Evolutionary conservation across 2,113 vertebrate species (phyloP).

Genomic region (Lasiurus cinereus): DNA sequence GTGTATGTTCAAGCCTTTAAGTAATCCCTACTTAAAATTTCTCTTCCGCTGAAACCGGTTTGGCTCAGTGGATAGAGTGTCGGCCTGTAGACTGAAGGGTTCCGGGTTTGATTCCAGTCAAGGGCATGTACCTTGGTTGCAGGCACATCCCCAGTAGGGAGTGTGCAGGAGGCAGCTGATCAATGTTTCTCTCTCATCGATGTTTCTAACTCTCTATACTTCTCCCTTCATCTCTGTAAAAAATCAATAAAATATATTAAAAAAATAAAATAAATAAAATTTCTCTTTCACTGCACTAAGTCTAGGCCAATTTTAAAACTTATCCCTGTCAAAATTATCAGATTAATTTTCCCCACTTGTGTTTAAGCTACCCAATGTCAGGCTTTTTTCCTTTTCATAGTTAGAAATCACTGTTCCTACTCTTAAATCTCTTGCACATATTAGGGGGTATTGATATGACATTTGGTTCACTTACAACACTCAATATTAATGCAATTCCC

Average conservation of each 20-base stretch:
- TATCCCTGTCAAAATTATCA: neutral
- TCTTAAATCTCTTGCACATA: neutral
- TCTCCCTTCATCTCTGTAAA: too few relatives aligned
- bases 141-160: too few relatives aligned
- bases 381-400: neutral
- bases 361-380: neutral
- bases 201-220: too few relatives aligned
- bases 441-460: neutral
- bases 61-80: too few relatives aligned
- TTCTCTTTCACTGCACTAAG: neutral
- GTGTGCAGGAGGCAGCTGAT: too few relatives aligned
- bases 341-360: neutral
- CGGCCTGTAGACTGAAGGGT: too few relatives aligned
- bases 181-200: too few relatives aligned
- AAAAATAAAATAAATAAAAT: too few relatives aligned
- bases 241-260: too few relatives aligned
- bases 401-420: neutral
- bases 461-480: neutral
- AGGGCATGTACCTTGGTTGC: too few relatives aligned
- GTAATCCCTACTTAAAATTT: neutral
- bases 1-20: neutral
- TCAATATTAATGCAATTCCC: neutral
- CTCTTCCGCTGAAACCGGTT: too few relatives aligned
- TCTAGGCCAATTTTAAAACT: neutral
- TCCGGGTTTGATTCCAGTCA: too few relatives aligned